These are phyloP conservation scores for Cavia porcellus DNA, from an alignment of 2,113 vertebrate genomes.

Conservation along the genomic window DNA sequence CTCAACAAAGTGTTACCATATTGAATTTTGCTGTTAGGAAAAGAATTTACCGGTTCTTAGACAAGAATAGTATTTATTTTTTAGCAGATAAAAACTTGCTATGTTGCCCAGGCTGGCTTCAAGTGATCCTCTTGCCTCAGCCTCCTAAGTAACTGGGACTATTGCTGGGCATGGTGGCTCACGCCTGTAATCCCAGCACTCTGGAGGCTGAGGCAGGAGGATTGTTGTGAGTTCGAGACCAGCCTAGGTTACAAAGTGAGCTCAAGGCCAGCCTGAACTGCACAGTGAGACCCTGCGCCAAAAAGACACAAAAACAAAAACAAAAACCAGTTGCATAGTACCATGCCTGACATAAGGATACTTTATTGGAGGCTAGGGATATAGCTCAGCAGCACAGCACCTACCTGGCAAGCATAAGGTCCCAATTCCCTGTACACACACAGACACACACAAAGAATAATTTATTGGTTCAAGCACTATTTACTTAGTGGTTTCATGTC, in stretches of 20 bases:
- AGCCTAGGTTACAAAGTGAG: too few relatives aligned
- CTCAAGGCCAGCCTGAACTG: too few relatives aligned
- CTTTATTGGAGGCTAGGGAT: too few relatives aligned
- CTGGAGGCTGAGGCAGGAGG: too few relatives aligned
- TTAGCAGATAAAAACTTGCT: background rate
- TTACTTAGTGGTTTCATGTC: background rate
- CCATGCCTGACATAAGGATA: background rate
- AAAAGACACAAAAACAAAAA: too few relatives aligned
- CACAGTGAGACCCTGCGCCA: too few relatives aligned
- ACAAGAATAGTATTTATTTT: background rate
- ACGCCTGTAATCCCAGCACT: too few relatives aligned
- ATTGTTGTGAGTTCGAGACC: too few relatives aligned
- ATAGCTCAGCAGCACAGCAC: too few relatives aligned
- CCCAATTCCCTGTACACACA: too few relatives aligned
- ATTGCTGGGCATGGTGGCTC: too few relatives aligned
- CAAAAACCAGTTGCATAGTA: background rate
- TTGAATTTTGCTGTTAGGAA: slow-evolving; percentile 34
- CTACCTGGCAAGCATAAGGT: too few relatives aligned
- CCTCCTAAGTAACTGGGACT: background rate
- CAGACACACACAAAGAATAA: background rate
- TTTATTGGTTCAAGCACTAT: slow-evolving; percentile 22
- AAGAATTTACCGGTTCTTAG: background rate
- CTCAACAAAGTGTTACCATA: background rate
- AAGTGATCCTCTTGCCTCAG: background rate
- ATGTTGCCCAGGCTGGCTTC: background rate